Percentiles rank a stretch among this genome's conserved stretches.
phyloP scores from a whole-genome alignment of 2,113 vertebrate species.

The Vulpes ferrilata region DNA sequence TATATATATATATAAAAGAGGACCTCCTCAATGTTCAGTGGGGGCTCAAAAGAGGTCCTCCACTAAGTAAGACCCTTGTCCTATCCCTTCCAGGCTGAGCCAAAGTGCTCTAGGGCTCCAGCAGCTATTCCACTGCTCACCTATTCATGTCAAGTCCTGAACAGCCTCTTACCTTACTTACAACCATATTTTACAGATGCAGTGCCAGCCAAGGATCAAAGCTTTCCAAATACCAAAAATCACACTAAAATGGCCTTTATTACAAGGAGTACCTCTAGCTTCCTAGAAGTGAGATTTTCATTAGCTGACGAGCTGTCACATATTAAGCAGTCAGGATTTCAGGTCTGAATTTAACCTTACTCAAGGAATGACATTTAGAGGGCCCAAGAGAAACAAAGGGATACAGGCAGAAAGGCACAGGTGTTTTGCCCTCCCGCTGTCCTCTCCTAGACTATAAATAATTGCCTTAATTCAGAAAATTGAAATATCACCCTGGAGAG shows the following conservation, averaged over 20 bases:
- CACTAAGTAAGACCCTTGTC: too few species aligned
- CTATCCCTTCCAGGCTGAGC: too few species aligned
- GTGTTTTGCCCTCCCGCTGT: too few species aligned
- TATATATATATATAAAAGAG: neutral
- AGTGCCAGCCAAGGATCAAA: neutral
- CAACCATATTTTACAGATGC: neutral
- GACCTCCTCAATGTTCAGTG: neutral
- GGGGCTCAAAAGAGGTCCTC: neutral
- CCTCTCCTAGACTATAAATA: neutral
- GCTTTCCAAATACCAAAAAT: neutral
- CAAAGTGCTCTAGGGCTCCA: too few species aligned
- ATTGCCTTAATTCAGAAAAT: neutral
- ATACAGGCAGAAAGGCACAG: too few species aligned
- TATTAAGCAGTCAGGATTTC: neutral
- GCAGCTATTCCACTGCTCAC: neutral
- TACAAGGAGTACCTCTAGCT: neutral
- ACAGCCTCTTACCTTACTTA: neutral
- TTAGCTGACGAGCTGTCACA: neutral
- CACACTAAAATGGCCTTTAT: neutral
- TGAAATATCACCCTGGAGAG: neutral
- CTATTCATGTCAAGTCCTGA: neutral
- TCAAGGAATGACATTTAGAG: too few species aligned
- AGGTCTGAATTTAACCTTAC: too few species aligned
- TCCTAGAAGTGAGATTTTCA: neutral
- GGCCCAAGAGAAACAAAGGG: too few species aligned